These are phyloP conservation scores for Heliornis fulica DNA, from an alignment of 2,113 vertebrate species.

Conservation along the genomic window DNA sequence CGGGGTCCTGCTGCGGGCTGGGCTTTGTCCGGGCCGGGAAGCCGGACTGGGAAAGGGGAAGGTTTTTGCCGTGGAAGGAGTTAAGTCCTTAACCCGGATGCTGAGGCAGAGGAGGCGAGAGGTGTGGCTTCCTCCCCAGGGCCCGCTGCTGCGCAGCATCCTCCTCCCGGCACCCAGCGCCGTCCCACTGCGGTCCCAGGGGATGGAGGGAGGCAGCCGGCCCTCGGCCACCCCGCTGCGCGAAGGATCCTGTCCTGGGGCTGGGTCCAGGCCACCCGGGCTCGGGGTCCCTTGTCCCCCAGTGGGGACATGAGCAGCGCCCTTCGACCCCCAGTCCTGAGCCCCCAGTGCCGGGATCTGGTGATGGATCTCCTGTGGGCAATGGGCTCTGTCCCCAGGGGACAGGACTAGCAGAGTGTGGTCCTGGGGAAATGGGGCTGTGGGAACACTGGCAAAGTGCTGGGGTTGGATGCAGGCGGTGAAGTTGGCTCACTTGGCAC, in stretches of 20 bases:
- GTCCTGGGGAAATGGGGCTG: neutral
- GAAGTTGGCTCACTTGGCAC: neutral
- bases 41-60: neutral
- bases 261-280: neutral
- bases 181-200: neutral
- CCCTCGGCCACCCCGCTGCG: neutral
- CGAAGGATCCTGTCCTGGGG: neutral
- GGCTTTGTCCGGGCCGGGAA: neutral
- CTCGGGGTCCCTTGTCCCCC: neutral
- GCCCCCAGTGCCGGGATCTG: neutral
- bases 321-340: neutral
- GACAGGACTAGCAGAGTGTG: neutral
- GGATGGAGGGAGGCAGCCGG: neutral
- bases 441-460: neutral
- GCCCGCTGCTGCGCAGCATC: neutral
- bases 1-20: neutral
- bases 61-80: neutral
- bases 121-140: constrained; percentile 43
- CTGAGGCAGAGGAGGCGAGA: constrained; percentile 41
- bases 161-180: neutral
- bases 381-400: fast-evolving
- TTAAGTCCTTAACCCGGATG: constrained; percentile 43
- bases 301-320: neutral
- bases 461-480: neutral
- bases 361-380: neutral